These are phyloP conservation scores for Lithobates sylvaticus DNA, from an alignment of 2,797 vertebrate species.

Conservation along the genomic window DNA sequence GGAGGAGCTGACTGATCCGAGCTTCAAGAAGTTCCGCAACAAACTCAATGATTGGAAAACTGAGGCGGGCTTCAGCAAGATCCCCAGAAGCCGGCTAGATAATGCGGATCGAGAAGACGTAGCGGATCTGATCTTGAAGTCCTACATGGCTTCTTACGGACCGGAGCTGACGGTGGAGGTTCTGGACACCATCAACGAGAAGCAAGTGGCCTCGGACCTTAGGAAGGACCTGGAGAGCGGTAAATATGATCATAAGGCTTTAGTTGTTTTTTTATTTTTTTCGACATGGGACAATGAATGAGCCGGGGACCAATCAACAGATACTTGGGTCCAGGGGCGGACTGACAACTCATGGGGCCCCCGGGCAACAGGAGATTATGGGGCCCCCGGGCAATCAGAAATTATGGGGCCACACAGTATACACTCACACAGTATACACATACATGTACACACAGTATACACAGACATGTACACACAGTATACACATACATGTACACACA, in stretches of 20 bases:
- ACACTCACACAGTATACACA: too few species aligned
- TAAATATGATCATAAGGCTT: not conserved
- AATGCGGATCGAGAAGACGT: not conserved
- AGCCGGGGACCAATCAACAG: too few species aligned
- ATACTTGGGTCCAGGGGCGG: too few species aligned
- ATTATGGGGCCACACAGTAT: too few species aligned
- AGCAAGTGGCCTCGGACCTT: not conserved
- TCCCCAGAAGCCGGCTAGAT: slow-evolving; percentile 3
- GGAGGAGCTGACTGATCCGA: rapidly evolving
- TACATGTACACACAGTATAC: too few species aligned
- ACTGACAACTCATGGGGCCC: too few species aligned
- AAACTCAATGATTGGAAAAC: not conserved
- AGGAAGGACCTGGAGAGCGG: not conserved
- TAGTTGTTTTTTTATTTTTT: too few species aligned
- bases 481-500: too few species aligned
- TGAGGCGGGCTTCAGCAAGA: not conserved
- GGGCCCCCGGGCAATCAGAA: too few species aligned
- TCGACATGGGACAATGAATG: too few species aligned
- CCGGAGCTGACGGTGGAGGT: not conserved
- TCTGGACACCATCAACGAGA: not conserved
- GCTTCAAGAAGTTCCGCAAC: slow-evolving; percentile 1
- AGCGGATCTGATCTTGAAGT: not conserved
- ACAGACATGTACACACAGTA: too few species aligned
- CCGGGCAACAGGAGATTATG: too few species aligned
- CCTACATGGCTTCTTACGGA: not conserved